Percentiles rank a stretch among this genome's conserved stretches.
These are phyloP conservation scores for Caenorhabditis sinica DNA, from an alignment of 2,888 invertebrate genomes.

Conservation along the genomic window DNA sequence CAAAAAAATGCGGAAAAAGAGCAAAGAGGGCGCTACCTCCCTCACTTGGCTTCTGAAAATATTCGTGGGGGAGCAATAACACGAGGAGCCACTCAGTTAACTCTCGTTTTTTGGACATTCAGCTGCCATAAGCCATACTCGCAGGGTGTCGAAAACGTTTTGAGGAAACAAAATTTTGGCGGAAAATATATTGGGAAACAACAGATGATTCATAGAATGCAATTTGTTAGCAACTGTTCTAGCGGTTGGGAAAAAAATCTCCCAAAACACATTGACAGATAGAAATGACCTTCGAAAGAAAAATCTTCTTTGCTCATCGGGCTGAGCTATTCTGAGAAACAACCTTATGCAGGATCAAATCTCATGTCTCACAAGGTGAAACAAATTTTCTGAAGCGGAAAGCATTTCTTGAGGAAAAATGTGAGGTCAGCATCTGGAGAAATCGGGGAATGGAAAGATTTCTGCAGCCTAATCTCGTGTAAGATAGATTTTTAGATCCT, in stretches of 20 bases:
- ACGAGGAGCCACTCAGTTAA: conserved; percentile 25
- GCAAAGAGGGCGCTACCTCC: conserved; percentile 37
- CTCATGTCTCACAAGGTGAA: neutral
- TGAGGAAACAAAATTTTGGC: neutral
- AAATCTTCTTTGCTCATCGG: neutral
- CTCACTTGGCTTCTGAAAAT: conserved; percentile 42
- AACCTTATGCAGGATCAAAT: neutral
- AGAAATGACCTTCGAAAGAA: neutral
- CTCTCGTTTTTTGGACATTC: conserved; percentile 14
- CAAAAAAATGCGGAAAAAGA: conserved; percentile 30
- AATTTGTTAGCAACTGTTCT: neutral
- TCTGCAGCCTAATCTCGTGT: neutral
- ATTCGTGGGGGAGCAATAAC: conserved; percentile 44
- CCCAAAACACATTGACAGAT: neutral
- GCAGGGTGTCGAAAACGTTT: neutral
- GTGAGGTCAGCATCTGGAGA: neutral
- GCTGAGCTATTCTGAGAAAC: neutral
- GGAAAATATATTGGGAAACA: neutral
- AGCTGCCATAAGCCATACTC: neutral
- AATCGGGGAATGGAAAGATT: neutral
- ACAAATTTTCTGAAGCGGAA: conserved; percentile 22
- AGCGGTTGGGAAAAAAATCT: neutral
- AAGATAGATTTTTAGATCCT: neutral
- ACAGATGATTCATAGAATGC: neutral
- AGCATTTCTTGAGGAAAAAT: neutral